Conservation (phyloP, 2,888 invertebrate genomes). For the Ephialtes manifestator region DNA sequence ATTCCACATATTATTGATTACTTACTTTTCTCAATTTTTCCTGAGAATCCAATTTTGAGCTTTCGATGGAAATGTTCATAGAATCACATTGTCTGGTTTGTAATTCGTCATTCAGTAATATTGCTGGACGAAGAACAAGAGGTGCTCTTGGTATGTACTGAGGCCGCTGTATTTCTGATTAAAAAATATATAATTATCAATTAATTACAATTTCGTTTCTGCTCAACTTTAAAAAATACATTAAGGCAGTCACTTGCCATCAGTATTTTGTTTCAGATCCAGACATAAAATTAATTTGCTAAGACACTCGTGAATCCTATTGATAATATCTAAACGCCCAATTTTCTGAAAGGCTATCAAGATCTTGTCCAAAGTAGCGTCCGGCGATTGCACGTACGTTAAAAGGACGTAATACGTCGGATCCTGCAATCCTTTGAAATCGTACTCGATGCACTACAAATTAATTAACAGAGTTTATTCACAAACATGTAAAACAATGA, state of each 20-base stretch:
- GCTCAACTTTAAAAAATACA: background rate
- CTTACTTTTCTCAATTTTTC: conserved; percentile 49
- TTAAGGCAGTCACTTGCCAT: conserved; percentile 20
- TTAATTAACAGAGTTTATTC: background rate
- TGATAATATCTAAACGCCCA: conserved; percentile 87
- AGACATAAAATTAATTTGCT: conserved; percentile 54
- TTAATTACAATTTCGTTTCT: background rate
- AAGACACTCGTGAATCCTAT: conserved; percentile 85
- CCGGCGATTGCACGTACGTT: conserved; percentile 87
- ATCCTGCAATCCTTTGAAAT: conserved; percentile 86
- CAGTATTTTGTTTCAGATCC: conserved; percentile 40
- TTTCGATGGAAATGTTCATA: conserved; percentile 15
- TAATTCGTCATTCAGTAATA: conserved; percentile 33
- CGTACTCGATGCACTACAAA: conserved; percentile 86
- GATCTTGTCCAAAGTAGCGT: conserved; percentile 88
- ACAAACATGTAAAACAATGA: background rate
- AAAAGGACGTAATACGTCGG: conserved; percentile 87
- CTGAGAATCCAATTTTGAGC: conserved; percentile 6
- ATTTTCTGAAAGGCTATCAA: conserved; percentile 86
- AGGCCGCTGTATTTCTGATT: conserved; percentile 65
- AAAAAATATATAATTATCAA: background rate
- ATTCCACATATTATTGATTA: background rate
- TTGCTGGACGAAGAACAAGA: conserved; percentile 74
- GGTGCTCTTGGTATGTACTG: conserved; percentile 76
- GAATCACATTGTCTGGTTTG: conserved; percentile 41